These are phyloP conservation scores for Drepana falcataria DNA, from an alignment of 2,888 invertebrate genomes.

Conservation along the genomic window DNA sequence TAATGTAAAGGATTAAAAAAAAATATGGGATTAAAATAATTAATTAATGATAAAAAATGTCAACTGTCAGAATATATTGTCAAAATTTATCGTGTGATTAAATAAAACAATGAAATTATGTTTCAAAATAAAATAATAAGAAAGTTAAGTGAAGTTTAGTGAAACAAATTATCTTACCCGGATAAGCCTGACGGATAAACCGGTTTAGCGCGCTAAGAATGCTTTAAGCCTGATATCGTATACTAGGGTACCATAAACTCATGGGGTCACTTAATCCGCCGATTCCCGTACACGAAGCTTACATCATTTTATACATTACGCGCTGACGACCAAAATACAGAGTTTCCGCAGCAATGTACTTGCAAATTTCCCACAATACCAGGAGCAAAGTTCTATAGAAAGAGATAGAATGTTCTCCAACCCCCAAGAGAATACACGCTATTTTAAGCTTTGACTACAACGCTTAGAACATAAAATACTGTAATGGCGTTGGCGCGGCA, in stretches of 20 bases:
- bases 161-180: too few relatives aligned
- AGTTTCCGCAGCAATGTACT: background rate
- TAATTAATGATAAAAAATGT: too few relatives aligned
- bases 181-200: conserved; percentile 43
- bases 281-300: conserved; percentile 2
- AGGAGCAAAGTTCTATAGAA: conserved; percentile 11
- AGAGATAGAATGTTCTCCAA: conserved; percentile 9
- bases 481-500: background rate
- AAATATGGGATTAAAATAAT: too few relatives aligned
- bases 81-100: too few relatives aligned
- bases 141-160: too few relatives aligned
- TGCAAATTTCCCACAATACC: conserved; percentile 7
- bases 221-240: conserved; percentile 62
- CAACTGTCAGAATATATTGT: too few relatives aligned
- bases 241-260: conserved; percentile 57
- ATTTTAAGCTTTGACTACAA: conserved; percentile 7
- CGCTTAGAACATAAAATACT: conserved; percentile 15
- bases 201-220: conserved; percentile 60
- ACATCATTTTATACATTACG: background rate
- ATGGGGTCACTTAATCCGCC: conserved; percentile 46
- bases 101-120: too few relatives aligned
- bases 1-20: too few relatives aligned
- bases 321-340: too few relatives aligned
- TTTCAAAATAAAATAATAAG: too few relatives aligned
- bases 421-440: background rate